Conservation (phyloP, 2,888 invertebrate genomes). For the Amphipyra tragopoginis region DNA sequence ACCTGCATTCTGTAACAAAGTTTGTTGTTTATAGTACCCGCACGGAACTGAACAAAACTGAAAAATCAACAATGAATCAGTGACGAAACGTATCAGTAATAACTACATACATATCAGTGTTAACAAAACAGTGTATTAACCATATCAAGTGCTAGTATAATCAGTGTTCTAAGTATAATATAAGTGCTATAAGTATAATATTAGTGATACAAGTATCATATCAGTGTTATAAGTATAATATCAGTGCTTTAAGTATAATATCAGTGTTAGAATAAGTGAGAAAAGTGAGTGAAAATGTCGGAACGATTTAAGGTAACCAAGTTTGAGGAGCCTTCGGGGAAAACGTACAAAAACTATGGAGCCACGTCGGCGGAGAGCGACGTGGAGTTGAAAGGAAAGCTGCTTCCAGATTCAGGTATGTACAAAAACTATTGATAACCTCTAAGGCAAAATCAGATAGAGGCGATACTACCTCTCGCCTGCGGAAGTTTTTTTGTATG, state of each 20-base stretch:
- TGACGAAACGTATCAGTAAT: conserved; percentile 9
- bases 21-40: conserved; percentile 47
- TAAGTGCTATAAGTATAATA: no score
- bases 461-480: no score
- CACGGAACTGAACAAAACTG: conserved; percentile 6
- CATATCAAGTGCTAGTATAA: conserved; percentile 56
- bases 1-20: neutral
- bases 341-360: conserved; percentile 89
- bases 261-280: conserved; percentile 47
- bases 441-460: no score
- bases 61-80: conserved; percentile 38
- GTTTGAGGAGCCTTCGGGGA: conserved; percentile 88
- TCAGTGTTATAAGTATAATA: neutral
- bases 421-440: neutral
- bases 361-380: conserved; percentile 88
- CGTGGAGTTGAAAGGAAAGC: conserved; percentile 83
- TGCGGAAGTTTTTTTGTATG: no score
- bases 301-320: conserved; percentile 91
- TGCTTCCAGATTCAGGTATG: conserved; percentile 84
- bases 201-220: neutral
- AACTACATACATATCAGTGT: conserved; percentile 38
- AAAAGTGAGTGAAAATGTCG: conserved; percentile 83
- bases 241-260: neutral
- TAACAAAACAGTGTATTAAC: conserved; percentile 48
- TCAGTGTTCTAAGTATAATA: conserved; percentile 13